Evolutionary conservation across 2,113 vertebrate genomes (phyloP), one percentile per base, ranked within the genome.

Genomic region (Cynoglossus semilaevis): DNA sequence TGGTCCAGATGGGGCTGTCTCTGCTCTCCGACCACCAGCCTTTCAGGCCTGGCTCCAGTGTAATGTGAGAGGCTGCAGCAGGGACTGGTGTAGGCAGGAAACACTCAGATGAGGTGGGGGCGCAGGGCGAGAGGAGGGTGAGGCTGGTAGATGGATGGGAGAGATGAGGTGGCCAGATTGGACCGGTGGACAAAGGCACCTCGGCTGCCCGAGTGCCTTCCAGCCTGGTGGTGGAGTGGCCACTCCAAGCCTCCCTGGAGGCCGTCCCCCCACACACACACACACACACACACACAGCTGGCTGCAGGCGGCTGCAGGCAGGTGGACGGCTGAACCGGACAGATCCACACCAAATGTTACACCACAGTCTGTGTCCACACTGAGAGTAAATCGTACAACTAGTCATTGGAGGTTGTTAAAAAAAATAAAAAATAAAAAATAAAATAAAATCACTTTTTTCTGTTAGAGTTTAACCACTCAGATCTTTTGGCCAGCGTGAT

Each of bases 141-240:
- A 9, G 15, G 44, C 8, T 15, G 44, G 8, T 57, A 50, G 52
- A 58, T 74, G 64, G 63, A 59, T 67, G 74, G 53, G 51, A 51
- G 60, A 58, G 63, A 79, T 52, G 72, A 70, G 77, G 63, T 65
- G 64, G 79, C 75, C 82, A 87, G 80, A 84, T 85, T 85, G 84
- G 85, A 80, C 67, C 4, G 53, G 52, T 54, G 77, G 76, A 87
- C 88, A 87, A 86, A 85, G 72, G 65, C 76, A 60, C 66, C 56
- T 18, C 42, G 53, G 78, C 59, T 70, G 79, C 59, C 70, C 40
- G 56, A 72, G 55, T 76, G 72, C 51, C 70, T 77, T 72, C 70
- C 68, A 75, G 81, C 70, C 74, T 77, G 79, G 69, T 74, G 9
- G 35, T 80, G 67, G 63, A 73, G 81, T 80, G 76, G 72, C 70